Conservation (phyloP, 2,113 vertebrate species). For the Oriolus oriolus region DNA sequence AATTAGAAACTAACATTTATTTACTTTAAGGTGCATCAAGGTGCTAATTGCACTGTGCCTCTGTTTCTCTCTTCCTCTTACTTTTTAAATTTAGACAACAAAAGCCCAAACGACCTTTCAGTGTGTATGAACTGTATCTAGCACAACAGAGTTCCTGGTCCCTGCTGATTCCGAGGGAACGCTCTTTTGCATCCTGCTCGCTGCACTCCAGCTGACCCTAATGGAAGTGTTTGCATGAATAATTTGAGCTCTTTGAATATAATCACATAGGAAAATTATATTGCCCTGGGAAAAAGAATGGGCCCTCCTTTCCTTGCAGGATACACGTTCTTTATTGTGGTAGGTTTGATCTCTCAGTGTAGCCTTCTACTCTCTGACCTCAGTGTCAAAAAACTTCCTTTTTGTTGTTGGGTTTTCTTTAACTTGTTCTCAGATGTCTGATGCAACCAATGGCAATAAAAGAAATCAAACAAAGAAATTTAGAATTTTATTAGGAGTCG, state of each 20-base stretch:
- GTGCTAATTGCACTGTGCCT: background rate
- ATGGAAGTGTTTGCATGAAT: constrained; percentile 6
- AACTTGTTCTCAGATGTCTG: background rate
- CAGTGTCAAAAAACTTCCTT: background rate
- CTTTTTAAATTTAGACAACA: background rate
- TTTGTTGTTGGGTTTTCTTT: background rate
- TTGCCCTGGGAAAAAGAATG: background rate
- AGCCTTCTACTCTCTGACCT: constrained; percentile 11
- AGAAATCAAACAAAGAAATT: background rate
- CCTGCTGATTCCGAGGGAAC: background rate
- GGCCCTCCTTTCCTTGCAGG: background rate
- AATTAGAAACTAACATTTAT: background rate
- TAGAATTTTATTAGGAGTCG: background rate
- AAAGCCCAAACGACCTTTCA: background rate
- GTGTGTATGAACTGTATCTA: background rate
- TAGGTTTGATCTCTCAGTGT: background rate
- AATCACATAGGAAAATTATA: constrained; percentile 9
- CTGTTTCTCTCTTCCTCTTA: background rate
- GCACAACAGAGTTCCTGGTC: background rate
- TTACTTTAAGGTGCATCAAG: background rate
- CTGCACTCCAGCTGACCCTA: constrained; percentile 1
- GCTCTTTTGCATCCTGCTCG: background rate
- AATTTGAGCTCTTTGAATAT: background rate
- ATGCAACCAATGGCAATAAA: background rate
- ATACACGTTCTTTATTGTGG: background rate